Evolutionary conservation across 2,113 vertebrate genomes (phyloP), one percentile per base, ranked within the genome.

Genomic region (Eubucco bourcierii): DNA sequence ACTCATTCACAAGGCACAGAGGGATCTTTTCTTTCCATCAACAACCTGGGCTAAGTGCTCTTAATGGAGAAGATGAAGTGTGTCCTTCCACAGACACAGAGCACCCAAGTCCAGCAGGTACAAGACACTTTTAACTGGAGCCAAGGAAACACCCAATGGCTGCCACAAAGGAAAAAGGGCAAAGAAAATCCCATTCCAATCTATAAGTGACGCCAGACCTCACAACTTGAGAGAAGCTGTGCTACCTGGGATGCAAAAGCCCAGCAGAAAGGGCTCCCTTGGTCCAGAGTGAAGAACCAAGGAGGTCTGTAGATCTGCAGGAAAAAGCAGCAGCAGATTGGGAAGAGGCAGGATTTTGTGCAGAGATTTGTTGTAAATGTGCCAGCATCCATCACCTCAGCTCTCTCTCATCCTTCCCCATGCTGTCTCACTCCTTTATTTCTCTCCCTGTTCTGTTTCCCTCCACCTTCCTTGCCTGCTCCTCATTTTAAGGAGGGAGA

Each of bases 231-330:
- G 33, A 87, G 81, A 81, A 65, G 67, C 78, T 87, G 83, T 25
- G 71, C 60, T 88, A 75, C 87, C 89, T 94, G 80, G 91, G 87
- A 73, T 82, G 88, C 86, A 89, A 74, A 92, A 90, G 76, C 23
- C 60, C 88, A 60, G 91, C 78, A 97, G 86, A 92, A 97, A 94
- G 91, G 81, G 52, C 28, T 94, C 91, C 87, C 93, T 64, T 7
- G 7, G 8, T 87, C 89, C 31, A n/a, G 39, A 67, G 53, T 8
- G 74, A 94, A 76, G 0, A 39, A 78, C 29, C 87, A 65, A 60
- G 86, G 86, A 90, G 80, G 87, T 93, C 72, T 92, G 76, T 19
- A 67, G 94, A 53, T 74, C 72, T 80, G 34, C 19, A 47, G n/a
- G 44, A 23, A 27, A 1, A 1, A 64, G 23, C 7, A 2, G 56